phyloP scores from a whole-genome alignment of 2,797 vertebrate genomes.

The Chrysocyon brachyurus region DNA sequence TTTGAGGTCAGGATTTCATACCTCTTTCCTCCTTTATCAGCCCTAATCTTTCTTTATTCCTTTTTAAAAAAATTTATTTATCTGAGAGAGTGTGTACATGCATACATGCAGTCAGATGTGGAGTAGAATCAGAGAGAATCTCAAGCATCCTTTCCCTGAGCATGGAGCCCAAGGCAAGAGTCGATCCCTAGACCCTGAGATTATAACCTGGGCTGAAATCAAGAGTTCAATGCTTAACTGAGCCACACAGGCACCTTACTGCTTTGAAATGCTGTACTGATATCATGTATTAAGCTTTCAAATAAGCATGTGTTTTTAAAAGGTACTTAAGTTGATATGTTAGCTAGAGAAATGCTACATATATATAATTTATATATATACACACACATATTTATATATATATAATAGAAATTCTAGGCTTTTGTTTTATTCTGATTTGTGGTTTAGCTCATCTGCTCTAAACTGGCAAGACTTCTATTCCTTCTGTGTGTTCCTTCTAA shows the following conservation, averaged over 20 bases:
- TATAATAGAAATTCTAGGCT: neutral
- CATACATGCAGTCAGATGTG: no score
- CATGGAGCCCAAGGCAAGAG: no score
- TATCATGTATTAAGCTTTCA: neutral
- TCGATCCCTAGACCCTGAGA: no score
- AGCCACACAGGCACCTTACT: neutral
- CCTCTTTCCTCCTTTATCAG: neutral
- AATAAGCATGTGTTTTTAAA: neutral
- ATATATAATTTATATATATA: neutral
- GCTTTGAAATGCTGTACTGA: neutral
- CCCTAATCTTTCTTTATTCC: neutral
- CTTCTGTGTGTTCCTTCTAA: neutral
- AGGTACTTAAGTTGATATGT: neutral
- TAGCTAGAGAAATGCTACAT: neutral
- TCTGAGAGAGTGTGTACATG: no score
- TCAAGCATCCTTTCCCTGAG: no score
- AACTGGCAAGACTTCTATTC: neutral
- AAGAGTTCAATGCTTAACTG: no score
- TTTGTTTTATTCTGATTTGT: slow-evolving; percentile 3
- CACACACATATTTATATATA: neutral
- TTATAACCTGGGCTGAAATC: no score
- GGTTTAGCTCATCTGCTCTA: neutral
- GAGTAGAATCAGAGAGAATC: no score
- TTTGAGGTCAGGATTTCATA: neutral
- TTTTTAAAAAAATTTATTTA: no score